Conservation (phyloP, 1,140 invertebrate species). For the Capitella teleta region DNA sequence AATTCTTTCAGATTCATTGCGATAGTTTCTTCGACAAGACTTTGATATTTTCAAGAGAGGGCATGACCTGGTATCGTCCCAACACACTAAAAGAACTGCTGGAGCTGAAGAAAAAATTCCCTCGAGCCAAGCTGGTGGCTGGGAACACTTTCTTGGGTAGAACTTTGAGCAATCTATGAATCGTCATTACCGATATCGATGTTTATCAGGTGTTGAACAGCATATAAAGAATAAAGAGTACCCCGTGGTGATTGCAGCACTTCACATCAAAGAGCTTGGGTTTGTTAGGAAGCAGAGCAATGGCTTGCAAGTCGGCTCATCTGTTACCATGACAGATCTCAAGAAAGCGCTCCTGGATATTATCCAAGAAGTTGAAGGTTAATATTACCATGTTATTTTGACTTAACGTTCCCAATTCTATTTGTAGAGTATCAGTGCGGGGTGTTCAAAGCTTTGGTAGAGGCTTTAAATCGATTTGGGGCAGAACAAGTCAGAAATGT, state of each 20-base stretch:
- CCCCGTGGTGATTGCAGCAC: constrained; percentile 68
- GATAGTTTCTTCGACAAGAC: too few species aligned
- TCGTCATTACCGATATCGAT: too few species aligned
- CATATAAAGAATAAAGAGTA: constrained; percentile 76
- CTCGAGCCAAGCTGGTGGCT: constrained; percentile 73
- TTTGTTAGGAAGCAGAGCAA: constrained; percentile 32
- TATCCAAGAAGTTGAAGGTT: too few species aligned
- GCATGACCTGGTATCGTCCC: constrained; percentile 71
- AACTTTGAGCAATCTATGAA: too few species aligned
- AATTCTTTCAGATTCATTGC: too few species aligned
- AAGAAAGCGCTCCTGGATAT: constrained; percentile 50
- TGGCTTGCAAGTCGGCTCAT: constrained; percentile 63
- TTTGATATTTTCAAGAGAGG: constrained; percentile 57
- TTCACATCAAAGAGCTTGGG: constrained; percentile 57
- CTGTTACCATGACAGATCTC: constrained; percentile 65
- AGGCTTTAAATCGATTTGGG: constrained; percentile 89
- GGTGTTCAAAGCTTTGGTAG: constrained; percentile 59
- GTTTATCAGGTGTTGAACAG: too few species aligned
- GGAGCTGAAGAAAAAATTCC: constrained; percentile 60
- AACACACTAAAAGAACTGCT: constrained; percentile 57
- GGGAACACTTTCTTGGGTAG: constrained; percentile 89
- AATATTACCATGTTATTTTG: too few species aligned
- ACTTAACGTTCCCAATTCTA: too few species aligned
- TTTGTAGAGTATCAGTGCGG: constrained; percentile 48
- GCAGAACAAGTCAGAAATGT: constrained; percentile 84